A percentile compares a stretch with the other conserved stretches of the same genome.
Evolutionary conservation across 1,140 invertebrate genomes (phyloP).

Genomic region (Atta cephalotes): DNA sequence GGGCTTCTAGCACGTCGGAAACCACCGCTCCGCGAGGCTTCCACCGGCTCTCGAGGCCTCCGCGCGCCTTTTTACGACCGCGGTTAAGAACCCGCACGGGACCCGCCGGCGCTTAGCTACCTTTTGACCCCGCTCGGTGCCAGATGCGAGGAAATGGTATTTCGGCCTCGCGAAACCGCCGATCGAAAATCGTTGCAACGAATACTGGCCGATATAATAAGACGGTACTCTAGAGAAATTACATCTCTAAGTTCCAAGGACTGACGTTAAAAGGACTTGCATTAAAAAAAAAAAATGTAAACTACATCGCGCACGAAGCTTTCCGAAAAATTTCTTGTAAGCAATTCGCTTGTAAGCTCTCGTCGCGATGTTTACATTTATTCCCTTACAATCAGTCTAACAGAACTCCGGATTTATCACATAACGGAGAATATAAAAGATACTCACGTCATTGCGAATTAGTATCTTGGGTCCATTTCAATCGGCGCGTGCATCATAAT

Average conservation of each 20-base stretch:
- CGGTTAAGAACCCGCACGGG: constrained; percentile 56
- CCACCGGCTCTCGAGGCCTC: constrained; percentile 60
- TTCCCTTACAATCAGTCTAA: not conserved
- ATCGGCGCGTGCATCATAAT: constrained; percentile 49
- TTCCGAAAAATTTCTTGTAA: not conserved
- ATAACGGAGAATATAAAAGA: constrained; percentile 17
- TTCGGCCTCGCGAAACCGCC: constrained; percentile 33
- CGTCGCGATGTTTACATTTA: not conserved
- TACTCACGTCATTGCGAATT: constrained; percentile 2
- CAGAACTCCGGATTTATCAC: constrained; percentile 3
- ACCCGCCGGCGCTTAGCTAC: constrained; percentile 61
- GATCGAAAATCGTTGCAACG: not conserved
- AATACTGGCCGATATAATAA: not conserved
- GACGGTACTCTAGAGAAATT: not conserved
- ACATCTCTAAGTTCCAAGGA: not conserved
- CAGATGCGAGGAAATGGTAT: constrained; percentile 60
- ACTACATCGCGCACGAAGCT: not conserved
- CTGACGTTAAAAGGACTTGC: not conserved
- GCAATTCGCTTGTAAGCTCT: no score
- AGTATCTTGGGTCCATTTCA: constrained; percentile 18
- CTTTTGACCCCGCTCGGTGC: constrained; percentile 61
- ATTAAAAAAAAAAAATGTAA: not conserved
- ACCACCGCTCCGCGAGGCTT: constrained; percentile 61
- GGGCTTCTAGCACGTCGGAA: constrained; percentile 50
- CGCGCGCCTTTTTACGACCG: constrained; percentile 51